Conservation (phyloP, 2,797 vertebrate species). For the Semaprochilodus insignis region DNA sequence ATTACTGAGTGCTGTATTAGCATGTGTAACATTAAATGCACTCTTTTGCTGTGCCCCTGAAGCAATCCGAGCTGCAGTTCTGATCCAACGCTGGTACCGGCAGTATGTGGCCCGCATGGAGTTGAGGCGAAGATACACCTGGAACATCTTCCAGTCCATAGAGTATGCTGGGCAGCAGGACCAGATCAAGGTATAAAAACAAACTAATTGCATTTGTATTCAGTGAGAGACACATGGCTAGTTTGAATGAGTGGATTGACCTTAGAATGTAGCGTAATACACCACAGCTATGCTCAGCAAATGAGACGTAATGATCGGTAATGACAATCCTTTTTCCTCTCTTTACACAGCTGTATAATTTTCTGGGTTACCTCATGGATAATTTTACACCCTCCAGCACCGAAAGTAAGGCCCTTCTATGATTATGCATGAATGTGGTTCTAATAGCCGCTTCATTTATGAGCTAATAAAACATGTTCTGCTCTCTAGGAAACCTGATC, state of each 20-base stretch:
- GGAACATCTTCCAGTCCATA: constrained; percentile 96
- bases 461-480: constrained; percentile 23
- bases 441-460: not conserved
- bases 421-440: not conserved
- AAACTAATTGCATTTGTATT: not conserved
- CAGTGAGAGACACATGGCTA: not conserved
- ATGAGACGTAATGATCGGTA: not conserved
- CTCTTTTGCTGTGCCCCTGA: not conserved
- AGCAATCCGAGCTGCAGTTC: constrained; percentile 87
- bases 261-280: not conserved
- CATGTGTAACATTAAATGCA: not conserved
- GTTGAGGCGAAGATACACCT: constrained; percentile 90
- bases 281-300: not conserved
- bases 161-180: constrained; percentile 94
- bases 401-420: constrained; percentile 83
- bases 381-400: constrained; percentile 87
- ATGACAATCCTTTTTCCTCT: constrained; percentile 11
- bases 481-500: constrained; percentile 86
- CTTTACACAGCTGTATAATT: constrained; percentile 87
- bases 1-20: not conserved
- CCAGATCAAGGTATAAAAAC: constrained; percentile 86
- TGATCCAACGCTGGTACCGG: constrained; percentile 94
- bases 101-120: constrained; percentile 88
- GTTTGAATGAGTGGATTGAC: not conserved
- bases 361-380: constrained; percentile 94